phyloP scores from a whole-genome alignment of 2,888 invertebrate genomes.

The Lathronympha strigana region DNA sequence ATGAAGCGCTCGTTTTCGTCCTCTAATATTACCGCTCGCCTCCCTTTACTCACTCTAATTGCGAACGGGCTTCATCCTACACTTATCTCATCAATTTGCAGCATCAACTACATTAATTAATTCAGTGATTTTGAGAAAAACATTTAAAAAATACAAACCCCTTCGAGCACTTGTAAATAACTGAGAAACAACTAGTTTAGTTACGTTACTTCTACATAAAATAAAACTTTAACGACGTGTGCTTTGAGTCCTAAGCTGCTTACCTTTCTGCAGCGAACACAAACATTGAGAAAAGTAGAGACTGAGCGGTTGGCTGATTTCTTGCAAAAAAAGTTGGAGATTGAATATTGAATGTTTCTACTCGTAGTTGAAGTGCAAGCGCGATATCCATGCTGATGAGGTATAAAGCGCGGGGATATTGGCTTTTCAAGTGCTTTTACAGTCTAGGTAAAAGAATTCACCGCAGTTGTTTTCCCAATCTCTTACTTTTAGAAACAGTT shows the following conservation, averaged over 20 bases:
- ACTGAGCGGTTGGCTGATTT: conserved; percentile 39
- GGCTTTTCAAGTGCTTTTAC: conserved; percentile 63
- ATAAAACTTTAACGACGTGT: conserved; percentile 40
- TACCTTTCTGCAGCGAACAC: conserved; percentile 33
- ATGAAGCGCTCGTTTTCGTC: conserved; percentile 81
- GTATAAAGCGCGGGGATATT: conserved; percentile 66
- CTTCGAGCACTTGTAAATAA: conserved; percentile 9
- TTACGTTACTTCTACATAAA: conserved; percentile 33
- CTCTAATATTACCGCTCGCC: conserved; percentile 75
- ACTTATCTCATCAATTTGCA: conserved; percentile 64
- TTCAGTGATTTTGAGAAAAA: conserved; percentile 60
- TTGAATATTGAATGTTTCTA: conserved; percentile 64
- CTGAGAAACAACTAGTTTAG: conserved; percentile 18
- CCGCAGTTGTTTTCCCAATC: conserved; percentile 66
- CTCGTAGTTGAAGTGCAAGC: conserved; percentile 62
- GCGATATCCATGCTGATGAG: conserved; percentile 69
- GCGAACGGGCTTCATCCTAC: conserved; percentile 70
- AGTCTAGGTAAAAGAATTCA: conserved; percentile 64
- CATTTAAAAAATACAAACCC: conserved; percentile 28
- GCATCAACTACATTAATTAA: conserved; percentile 68
- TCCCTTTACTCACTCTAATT: conserved; percentile 71
- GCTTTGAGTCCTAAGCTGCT: conserved; percentile 32
- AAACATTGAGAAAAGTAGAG: conserved; percentile 35
- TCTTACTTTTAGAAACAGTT: conserved; percentile 62
- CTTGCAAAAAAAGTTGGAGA: conserved; percentile 43